Percentiles rank a stretch among this genome's conserved stretches.
Conservation (phyloP, 2,797 vertebrate genomes). For the Tinamus major region DNA sequence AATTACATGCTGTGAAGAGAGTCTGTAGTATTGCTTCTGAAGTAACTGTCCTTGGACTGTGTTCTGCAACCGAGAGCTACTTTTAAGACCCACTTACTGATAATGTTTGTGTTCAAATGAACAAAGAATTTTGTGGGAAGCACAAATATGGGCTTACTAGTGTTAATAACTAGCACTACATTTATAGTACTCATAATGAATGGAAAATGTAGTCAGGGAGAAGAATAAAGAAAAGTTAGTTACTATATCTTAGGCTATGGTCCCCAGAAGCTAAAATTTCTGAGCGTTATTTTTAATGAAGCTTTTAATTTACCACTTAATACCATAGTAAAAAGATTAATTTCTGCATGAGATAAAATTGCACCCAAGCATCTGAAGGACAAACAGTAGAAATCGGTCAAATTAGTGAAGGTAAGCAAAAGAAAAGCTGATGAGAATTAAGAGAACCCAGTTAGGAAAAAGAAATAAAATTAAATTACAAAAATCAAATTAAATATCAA, state of each 20-base stretch:
- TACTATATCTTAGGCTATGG: neutral
- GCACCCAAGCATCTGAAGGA: neutral
- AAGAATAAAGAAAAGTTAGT: neutral
- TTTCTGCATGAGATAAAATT: neutral
- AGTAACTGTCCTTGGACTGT: neutral
- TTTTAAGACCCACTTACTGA: neutral
- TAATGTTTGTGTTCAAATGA: neutral
- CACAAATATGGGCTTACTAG: neutral
- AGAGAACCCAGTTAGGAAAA: neutral
- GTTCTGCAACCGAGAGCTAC: neutral
- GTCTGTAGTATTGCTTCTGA: neutral
- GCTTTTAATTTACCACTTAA: conserved; percentile 2
- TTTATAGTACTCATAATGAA: neutral
- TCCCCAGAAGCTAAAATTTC: conserved; percentile 1
- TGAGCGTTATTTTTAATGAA: conserved; percentile 22
- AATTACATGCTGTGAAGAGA: neutral
- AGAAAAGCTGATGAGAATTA: neutral
- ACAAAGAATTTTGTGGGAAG: neutral
- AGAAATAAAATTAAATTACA: neutral
- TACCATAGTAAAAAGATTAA: neutral
- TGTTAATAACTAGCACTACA: neutral
- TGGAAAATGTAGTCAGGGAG: neutral
- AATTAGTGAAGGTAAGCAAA: neutral
- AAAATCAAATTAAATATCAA: neutral
- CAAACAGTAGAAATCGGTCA: neutral